A percentile compares a stretch with the other conserved stretches of the same genome.
phyloP scores from a whole-genome alignment of 2,888 invertebrate genomes.

The Acrobeloides nanus region DNA sequence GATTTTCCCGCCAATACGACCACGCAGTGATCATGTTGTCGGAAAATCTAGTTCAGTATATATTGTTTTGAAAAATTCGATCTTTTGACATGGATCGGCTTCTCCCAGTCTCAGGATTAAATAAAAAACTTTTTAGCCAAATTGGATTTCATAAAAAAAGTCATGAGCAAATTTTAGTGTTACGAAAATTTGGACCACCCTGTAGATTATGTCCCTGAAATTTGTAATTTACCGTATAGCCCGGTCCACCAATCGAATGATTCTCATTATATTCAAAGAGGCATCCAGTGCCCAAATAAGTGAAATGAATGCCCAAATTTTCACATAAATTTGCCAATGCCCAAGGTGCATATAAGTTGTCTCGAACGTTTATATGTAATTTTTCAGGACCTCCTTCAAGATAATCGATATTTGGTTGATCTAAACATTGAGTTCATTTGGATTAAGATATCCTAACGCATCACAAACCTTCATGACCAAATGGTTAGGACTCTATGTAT shows the following conservation, averaged over 20 bases:
- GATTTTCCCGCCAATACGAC: too few relatives aligned
- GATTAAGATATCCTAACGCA: too few relatives aligned
- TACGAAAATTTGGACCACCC: too few relatives aligned
- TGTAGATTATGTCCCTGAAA: too few relatives aligned
- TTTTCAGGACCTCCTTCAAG: constrained; percentile 31
- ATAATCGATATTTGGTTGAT: constrained; percentile 19
- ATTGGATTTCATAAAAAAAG: not conserved
- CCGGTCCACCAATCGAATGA: constrained; percentile 21
- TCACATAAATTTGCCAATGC: constrained; percentile 37
- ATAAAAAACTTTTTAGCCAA: not conserved
- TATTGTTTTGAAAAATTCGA: not conserved
- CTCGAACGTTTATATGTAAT: constrained; percentile 34
- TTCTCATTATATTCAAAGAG: constrained; percentile 23
- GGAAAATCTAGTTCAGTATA: not conserved
- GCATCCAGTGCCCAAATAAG: constrained; percentile 41
- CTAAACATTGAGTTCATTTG: constrained; percentile 2
- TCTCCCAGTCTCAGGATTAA: too few relatives aligned
- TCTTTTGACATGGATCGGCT: too few relatives aligned
- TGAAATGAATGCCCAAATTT: constrained; percentile 35
- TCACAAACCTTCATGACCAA: too few relatives aligned
- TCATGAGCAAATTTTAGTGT: too few relatives aligned
- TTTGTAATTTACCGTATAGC: constrained; percentile 12
- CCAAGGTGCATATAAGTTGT: constrained; percentile 49
- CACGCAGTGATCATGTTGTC: too few relatives aligned
- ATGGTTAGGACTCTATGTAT: too few relatives aligned